Conservation (phyloP, 2,113 vertebrate species). For the Actenoides lindsayi region DNA sequence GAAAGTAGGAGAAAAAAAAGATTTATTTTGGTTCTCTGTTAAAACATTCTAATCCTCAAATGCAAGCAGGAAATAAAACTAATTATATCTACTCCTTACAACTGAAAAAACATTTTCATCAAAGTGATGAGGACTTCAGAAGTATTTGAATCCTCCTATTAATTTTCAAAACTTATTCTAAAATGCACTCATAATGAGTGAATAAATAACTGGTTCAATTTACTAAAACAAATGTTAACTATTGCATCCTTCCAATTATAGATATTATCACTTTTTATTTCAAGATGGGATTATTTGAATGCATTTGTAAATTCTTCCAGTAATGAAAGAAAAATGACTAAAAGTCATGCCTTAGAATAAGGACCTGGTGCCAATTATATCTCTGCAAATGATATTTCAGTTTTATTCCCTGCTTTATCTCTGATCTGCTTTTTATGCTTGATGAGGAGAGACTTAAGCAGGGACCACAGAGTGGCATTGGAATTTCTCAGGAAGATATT, state of each 20-base stretch:
- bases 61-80: neutral
- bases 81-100: neutral
- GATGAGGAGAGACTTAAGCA: neutral
- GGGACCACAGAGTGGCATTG: neutral
- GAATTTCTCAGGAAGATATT: slow-evolving; percentile 13
- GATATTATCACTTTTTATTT: neutral
- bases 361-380: neutral
- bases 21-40: neutral
- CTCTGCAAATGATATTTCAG: neutral
- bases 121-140: neutral
- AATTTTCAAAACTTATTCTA: neutral
- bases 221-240: neutral
- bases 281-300: neutral
- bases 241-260: neutral
- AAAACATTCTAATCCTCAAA: neutral
- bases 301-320: neutral
- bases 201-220: neutral
- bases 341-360: neutral
- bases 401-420: neutral
- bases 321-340: neutral
- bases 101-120: neutral
- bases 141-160: neutral
- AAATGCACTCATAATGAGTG: neutral
- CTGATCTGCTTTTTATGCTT: neutral
- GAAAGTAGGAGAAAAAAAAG: neutral